Conservation (phyloP, 2,113 vertebrate species). For the Probosciger aterrimus region DNA sequence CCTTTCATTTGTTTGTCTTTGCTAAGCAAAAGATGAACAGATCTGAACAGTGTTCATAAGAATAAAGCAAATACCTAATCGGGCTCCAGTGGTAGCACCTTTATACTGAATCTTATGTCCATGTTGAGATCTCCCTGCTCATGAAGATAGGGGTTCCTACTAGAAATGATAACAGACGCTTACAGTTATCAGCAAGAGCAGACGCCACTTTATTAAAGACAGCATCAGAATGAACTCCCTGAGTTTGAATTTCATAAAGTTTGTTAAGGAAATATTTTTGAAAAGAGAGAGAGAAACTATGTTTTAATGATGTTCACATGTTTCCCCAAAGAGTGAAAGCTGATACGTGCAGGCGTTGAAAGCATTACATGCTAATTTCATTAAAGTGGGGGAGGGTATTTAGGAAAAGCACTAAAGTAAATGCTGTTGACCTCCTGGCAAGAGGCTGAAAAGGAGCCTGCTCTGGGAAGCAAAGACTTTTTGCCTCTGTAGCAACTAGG, state of each 20-base stretch:
- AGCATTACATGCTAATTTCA: constrained; percentile 71
- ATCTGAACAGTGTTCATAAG: neutral
- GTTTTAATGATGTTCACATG: constrained; percentile 75
- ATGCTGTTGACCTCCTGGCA: constrained; percentile 54
- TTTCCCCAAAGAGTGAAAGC: constrained; percentile 66
- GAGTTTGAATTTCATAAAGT: constrained; percentile 62
- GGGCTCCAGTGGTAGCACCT: neutral
- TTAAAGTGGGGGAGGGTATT: constrained; percentile 36
- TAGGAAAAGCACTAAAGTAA: constrained; percentile 50
- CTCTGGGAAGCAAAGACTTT: constrained; percentile 40
- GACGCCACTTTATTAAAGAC: constrained; percentile 63
- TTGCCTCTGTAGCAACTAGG: constrained; percentile 10
- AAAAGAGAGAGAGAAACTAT: constrained; percentile 45
- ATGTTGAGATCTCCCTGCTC: neutral
- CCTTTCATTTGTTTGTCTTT: neutral
- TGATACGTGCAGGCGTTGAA: constrained; percentile 62
- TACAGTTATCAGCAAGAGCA: neutral
- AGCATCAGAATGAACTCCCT: neutral
- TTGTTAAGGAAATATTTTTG: constrained; percentile 63
- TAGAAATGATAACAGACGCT: neutral
- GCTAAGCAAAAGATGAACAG: neutral
- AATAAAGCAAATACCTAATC: neutral
- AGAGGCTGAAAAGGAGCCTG: constrained; percentile 46
- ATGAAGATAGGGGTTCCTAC: neutral
- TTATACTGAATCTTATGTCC: neutral